phyloP scores from a whole-genome alignment of 2,888 invertebrate species.

The Diarsia dahlii region DNA sequence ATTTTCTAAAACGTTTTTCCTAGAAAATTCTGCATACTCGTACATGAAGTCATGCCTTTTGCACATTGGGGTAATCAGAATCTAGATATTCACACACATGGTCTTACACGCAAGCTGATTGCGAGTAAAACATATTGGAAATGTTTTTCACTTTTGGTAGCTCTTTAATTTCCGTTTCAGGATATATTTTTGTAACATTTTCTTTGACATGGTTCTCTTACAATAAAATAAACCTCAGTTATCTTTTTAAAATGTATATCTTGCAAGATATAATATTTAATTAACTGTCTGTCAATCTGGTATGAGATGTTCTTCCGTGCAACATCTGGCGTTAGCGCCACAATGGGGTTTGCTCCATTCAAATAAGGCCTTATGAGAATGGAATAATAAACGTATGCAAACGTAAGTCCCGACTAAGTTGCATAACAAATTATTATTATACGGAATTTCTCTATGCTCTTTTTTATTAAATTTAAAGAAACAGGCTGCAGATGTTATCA shows the following conservation, averaged over 20 bases:
- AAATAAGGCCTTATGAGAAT: slow-evolving; percentile 33
- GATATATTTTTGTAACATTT: not conserved
- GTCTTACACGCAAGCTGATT: not conserved
- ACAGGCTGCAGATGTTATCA: not conserved
- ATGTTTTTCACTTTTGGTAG: not conserved
- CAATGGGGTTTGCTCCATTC: slow-evolving; percentile 28
- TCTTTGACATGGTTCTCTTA: not conserved
- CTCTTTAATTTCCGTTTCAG: not conserved
- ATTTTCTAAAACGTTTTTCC: not conserved
- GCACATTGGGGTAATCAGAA: not conserved
- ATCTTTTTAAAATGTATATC: not conserved
- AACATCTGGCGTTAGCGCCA: slow-evolving; percentile 48
- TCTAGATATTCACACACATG: not conserved
- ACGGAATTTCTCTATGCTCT: not conserved
- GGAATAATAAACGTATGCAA: slow-evolving; percentile 39
- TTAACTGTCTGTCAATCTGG: slow-evolving; percentile 45
- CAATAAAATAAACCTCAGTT: not conserved
- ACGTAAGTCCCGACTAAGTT: slow-evolving; percentile 1
- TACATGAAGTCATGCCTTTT: not conserved
- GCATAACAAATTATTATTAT: slow-evolving; percentile 17
- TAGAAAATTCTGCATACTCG: not conserved
- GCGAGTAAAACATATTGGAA: not conserved
- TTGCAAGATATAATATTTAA: slow-evolving; percentile 33
- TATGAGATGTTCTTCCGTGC: slow-evolving; percentile 40
- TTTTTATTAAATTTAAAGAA: not conserved